These are phyloP conservation scores for Antigone vipio DNA, from an alignment of 2,113 vertebrate species.

Conservation along the genomic window DNA sequence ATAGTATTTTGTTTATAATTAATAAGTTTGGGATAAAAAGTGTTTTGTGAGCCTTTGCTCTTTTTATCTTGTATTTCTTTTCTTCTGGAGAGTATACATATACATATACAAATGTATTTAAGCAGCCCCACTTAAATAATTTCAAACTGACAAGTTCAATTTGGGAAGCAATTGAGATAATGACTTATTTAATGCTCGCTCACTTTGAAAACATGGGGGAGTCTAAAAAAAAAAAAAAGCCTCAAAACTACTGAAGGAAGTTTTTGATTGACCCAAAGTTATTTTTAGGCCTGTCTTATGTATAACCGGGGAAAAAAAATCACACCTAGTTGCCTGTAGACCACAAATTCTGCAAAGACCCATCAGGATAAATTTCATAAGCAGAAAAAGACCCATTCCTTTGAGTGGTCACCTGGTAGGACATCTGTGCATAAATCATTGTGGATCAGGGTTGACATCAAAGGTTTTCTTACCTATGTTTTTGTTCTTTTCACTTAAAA, in stretches of 20 bases:
- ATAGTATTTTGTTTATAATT: neutral
- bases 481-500: conserved; percentile 23
- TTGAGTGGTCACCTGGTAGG: neutral
- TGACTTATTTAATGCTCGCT: neutral
- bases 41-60: neutral
- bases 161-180: neutral
- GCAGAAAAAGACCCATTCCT: neutral
- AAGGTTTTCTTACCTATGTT: neutral
- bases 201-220: neutral
- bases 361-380: neutral
- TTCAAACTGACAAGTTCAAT: neutral
- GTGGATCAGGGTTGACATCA: neutral
- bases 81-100: neutral
- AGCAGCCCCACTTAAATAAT: neutral
- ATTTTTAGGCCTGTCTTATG: neutral
- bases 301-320: neutral
- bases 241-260: neutral
- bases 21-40: neutral
- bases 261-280: neutral
- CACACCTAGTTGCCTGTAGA: neutral
- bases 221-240: neutral
- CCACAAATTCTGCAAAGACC: neutral
- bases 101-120: neutral
- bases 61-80: neutral
- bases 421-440: neutral